phyloP scores from a whole-genome alignment of 2,797 vertebrate genomes.

The Crossoptilon crossoptilon region DNA sequence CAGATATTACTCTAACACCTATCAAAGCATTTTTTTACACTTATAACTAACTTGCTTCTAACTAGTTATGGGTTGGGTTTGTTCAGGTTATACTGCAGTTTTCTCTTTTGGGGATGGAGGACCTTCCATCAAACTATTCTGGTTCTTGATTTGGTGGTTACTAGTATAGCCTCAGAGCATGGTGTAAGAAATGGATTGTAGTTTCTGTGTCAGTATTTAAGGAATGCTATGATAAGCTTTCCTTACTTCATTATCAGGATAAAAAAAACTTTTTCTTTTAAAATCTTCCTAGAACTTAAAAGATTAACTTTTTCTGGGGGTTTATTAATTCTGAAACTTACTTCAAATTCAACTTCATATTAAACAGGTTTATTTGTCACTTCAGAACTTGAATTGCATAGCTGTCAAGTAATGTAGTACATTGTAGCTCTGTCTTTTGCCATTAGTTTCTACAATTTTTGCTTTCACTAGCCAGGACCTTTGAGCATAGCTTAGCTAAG shows the following conservation, averaged over 20 bases:
- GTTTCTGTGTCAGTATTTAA: not conserved
- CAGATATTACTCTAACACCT: not conserved
- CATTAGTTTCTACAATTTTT: not conserved
- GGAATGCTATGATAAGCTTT: not conserved
- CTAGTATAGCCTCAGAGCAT: not conserved
- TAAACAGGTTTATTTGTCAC: not conserved
- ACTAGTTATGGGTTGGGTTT: not conserved
- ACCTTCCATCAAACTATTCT: not conserved
- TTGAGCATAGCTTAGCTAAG: not conserved
- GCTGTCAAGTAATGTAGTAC: not conserved
- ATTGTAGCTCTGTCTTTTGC: not conserved
- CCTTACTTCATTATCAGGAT: not conserved
- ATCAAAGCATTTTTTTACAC: not conserved
- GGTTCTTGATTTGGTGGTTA: not conserved
- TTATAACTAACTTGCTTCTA: not conserved
- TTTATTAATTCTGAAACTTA: not conserved
- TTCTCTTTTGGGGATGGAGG: not conserved
- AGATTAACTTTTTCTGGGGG: no score
- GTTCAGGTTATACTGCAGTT: not conserved
- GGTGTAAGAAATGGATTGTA: not conserved
- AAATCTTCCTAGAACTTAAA: no score
- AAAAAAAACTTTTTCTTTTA: not conserved
- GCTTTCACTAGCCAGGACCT: not conserved
- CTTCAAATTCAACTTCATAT: not conserved
- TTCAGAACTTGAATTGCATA: not conserved